A percentile compares a stretch with the other conserved stretches of the same genome.
These are phyloP conservation scores for Macrotus californicus DNA, from an alignment of 2,113 vertebrate species.

Conservation along the genomic window DNA sequence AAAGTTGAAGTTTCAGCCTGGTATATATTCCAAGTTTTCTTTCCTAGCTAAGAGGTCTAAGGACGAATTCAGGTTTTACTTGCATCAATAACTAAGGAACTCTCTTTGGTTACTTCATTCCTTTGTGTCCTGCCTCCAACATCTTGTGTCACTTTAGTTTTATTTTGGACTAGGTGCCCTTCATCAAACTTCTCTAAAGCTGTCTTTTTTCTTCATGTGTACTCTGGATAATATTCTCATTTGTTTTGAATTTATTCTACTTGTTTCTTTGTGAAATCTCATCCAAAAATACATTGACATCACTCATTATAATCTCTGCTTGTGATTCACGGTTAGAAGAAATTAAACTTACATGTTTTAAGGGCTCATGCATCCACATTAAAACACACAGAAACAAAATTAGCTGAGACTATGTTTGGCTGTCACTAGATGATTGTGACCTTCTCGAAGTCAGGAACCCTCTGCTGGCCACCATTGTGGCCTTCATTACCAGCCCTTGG, in stretches of 20 bases:
- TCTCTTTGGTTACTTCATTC: neutral
- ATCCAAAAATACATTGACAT: neutral
- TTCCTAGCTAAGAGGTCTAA: neutral
- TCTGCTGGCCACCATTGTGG: neutral
- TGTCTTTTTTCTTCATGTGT: neutral
- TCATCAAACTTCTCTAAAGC: constrained; percentile 21
- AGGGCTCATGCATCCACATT: neutral
- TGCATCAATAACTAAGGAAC: constrained; percentile 35
- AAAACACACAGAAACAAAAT: neutral
- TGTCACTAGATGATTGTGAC: neutral
- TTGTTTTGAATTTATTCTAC: neutral
- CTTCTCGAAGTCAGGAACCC: neutral
- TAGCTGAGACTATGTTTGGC: neutral
- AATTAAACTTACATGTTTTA: neutral
- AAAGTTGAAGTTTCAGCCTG: neutral
- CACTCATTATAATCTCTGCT: neutral
- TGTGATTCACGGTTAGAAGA: neutral
- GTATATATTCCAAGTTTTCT: neutral
- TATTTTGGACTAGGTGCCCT: constrained; percentile 23
- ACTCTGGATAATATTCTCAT: constrained; percentile 28
- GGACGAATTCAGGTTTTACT: constrained; percentile 4
- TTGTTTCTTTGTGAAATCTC: neutral
- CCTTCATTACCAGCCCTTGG: neutral
- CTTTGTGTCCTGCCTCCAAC: constrained; percentile 4
- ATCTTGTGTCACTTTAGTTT: neutral